Base-by-base conservation (phyloP, 2,797 vertebrate genomes). In the Chelon labrosus region DNA sequence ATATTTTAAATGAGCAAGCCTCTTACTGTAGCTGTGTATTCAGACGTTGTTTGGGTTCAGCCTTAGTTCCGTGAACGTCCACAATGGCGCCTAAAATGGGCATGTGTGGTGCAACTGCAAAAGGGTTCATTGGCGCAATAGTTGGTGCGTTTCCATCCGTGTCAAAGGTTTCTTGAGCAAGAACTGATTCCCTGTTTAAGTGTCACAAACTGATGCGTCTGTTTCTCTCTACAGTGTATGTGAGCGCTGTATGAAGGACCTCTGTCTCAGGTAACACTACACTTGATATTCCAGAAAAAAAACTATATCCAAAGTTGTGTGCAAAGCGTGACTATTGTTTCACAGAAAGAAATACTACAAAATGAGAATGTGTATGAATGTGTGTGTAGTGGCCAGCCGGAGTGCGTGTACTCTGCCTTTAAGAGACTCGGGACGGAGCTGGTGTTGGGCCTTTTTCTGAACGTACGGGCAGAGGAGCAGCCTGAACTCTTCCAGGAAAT, bases 401-500 rank as follows among this genome's bases (percentile, higher is more conserved):
- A 83, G 76, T 85, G 81, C 59, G 83, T 84, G 19, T 93, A 93
- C 73, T 51, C 83, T 7, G 35, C 75, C 54, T 93, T 91, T 62
- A 93, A 93, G 73, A 65, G 44, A 44, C 83, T 93, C 57, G 92
- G 90, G 13, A 88, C 91, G 0, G 90, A 92, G 83, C 60, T 93
- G 88, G 92, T 90, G 13, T 73, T 93, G 71, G 92, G 90, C 22
- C 83, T 93, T 67, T 94, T 93, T 58, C 77, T 93, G 58, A 93
- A 93, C 0, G 72, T 93, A 5, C 67, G 71, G 50, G 85, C 82
- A 0, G 90, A 93, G 39, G 85, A 92, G 31, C 84, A 91, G 25
- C 90, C 91, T 2, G 81, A 89, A 51, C 83, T 89, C 14, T 91
- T 87, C 69, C 68, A 91, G 68, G 85, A 93, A 62, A 91, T 93